phyloP scores from a whole-genome alignment of 2,113 vertebrate genomes.

The Mystacornis crossleyi region DNA sequence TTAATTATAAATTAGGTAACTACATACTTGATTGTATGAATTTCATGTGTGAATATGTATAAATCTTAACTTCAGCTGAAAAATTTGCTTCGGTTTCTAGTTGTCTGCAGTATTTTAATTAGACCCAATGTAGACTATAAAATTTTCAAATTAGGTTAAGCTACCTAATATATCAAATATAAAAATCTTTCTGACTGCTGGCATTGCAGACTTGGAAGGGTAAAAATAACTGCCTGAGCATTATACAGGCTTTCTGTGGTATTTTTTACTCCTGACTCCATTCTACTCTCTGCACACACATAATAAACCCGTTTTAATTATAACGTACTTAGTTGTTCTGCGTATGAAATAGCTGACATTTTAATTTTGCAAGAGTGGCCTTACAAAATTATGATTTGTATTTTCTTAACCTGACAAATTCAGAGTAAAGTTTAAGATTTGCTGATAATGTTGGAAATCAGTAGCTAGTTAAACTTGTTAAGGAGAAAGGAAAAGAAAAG shows the following conservation, averaged over 20 bases:
- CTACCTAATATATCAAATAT: background rate
- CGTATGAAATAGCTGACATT: background rate
- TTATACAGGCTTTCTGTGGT: background rate
- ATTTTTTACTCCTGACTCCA: background rate
- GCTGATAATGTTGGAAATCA: background rate
- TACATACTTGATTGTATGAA: background rate
- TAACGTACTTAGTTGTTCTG: background rate
- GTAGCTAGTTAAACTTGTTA: background rate
- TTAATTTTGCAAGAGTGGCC: background rate
- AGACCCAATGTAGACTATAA: background rate
- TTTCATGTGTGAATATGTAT: background rate
- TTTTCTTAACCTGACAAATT: background rate
- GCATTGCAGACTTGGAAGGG: background rate
- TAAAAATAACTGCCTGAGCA: background rate
- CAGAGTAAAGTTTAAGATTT: background rate
- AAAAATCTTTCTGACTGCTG: background rate
- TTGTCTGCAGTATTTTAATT: background rate
- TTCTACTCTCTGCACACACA: background rate
- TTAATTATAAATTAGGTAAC: background rate
- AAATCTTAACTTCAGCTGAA: background rate
- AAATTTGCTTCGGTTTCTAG: background rate
- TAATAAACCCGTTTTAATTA: background rate
- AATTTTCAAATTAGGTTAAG: background rate
- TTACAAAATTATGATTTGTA: background rate
- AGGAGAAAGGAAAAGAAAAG: background rate